Conservation (phyloP, 2,797 vertebrate genomes). For the Crenuchus spilurus region DNA sequence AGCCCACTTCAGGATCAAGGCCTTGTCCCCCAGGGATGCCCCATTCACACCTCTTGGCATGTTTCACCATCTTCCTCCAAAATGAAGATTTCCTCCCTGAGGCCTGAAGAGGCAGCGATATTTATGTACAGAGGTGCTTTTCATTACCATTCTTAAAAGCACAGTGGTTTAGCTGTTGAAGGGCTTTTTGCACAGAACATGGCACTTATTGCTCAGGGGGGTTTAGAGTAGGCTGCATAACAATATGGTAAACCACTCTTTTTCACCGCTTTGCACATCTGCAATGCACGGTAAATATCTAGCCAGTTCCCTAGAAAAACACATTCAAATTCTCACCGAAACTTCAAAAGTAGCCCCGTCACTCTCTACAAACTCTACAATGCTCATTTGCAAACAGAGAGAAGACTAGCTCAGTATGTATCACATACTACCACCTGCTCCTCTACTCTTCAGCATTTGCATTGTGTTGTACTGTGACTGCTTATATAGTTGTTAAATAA, state of each 20-base stretch:
- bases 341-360: too few relatives aligned
- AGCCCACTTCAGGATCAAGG: slow-evolving; percentile 35
- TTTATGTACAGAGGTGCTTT: slow-evolving; percentile 19
- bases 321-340: too few relatives aligned
- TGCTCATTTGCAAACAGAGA: too few relatives aligned
- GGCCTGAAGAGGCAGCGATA: neutral
- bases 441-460: neutral
- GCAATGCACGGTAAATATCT: too few relatives aligned
- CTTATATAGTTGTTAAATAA: slow-evolving; percentile 3
- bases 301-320: too few relatives aligned
- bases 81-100: slow-evolving; percentile 46
- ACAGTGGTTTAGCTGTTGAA: neutral
- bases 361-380: too few relatives aligned
- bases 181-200: neutral
- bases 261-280: too few relatives aligned
- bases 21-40: slow-evolving; percentile 47
- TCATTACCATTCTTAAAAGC: slow-evolving; percentile 31
- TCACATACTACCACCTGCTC: neutral
- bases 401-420: too few relatives aligned
- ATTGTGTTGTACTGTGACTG: neutral
- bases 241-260: neutral
- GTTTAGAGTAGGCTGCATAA: neutral
- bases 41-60: slow-evolving; percentile 41
- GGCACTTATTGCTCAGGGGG: neutral
- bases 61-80: slow-evolving; percentile 43